phyloP scores from a whole-genome alignment of 2,113 vertebrate species.

The crab-eating macaque (Macaca fascicularis) region DNA sequence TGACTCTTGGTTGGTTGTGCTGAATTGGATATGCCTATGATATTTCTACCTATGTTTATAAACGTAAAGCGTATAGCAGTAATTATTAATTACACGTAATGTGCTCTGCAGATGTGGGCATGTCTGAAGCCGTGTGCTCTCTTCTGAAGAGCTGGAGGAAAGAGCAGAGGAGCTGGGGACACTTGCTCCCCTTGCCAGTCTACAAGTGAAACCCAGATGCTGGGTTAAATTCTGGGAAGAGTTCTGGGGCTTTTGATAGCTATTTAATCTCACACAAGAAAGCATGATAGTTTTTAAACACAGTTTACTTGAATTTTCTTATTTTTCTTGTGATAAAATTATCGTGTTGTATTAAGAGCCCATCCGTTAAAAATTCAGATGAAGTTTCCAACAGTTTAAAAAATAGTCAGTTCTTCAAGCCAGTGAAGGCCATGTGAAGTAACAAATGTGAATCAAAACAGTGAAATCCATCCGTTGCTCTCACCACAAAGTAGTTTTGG shows the following conservation, averaged over 20 bases:
- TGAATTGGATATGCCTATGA: not conserved
- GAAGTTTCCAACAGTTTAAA: constrained; percentile 82
- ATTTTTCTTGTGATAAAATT: constrained; percentile 48
- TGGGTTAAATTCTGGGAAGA: constrained; percentile 2
- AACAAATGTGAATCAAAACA: constrained; percentile 74
- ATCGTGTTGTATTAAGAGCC: constrained; percentile 43
- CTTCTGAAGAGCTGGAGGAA: not conserved
- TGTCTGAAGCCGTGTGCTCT: not conserved
- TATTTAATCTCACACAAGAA: not conserved
- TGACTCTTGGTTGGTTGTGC: not conserved
- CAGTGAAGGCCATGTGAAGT: constrained; percentile 68
- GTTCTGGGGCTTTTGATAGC: not conserved
- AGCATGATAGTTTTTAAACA: not conserved
- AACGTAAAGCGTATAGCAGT: not conserved
- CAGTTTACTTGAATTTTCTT: not conserved
- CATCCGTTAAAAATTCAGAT: constrained; percentile 75
- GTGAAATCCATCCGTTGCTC: constrained; percentile 81
- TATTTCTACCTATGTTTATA: not conserved
- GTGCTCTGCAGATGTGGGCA: not conserved
- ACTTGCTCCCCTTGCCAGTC: not conserved
- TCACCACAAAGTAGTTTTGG: constrained; percentile 87
- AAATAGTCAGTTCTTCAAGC: constrained; percentile 78
- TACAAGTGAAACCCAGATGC: constrained; percentile 13
- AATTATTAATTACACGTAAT: not conserved
- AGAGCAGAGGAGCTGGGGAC: not conserved